Evolutionary conservation across 2,113 vertebrate genomes (phyloP), one percentile per base, ranked within the genome.

Genomic region (Atherinomorus stipes): DNA sequence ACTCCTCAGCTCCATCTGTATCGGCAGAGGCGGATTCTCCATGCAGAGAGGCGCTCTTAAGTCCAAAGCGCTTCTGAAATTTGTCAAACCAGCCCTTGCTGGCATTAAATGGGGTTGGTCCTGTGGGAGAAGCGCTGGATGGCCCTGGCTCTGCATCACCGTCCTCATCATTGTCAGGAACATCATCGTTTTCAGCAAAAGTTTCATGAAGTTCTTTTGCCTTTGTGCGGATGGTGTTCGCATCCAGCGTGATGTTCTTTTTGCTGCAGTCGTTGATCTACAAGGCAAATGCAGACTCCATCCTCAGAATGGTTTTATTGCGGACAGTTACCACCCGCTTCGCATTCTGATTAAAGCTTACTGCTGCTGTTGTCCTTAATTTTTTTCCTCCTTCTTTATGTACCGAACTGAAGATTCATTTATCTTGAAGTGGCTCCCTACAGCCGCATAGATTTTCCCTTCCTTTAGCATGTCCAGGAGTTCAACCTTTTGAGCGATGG

Each of bases 241-340:
- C 50, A 58, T 74, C 50, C 60, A 64, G 59, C 40, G 21, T 25
- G 49, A 74, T 57, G 52, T 37, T 64, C 10, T 64, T 64, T 58
- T 74, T 64, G n/a, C 61, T 64, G 61, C 61, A 25, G 71, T 74
- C 51, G 49, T 4, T 56, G 5, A 64, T 73, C 70, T 60, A 64
- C 60, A 73, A 47, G n/a, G 67, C 54, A 50, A 71, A 50, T 11
- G 68, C 56, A 51, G 57, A 61, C 57, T 71, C 68, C 57, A 71
- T 64, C 53, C 71, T 58, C 50, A 65, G 21, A 2, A 74, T 42
- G 53, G 52, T 40, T 61, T 65, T 64, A 28, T 57, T 56, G 71
- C 26, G 28, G 44, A 65, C 61, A 50, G 52, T 74, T 21, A 5
- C 40, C 19, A n/a, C 60, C 51, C 38, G 47, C 49, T 64, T 63